phyloP scores from a whole-genome alignment of 2,113 vertebrate species.

The Burhinus oedicnemus region DNA sequence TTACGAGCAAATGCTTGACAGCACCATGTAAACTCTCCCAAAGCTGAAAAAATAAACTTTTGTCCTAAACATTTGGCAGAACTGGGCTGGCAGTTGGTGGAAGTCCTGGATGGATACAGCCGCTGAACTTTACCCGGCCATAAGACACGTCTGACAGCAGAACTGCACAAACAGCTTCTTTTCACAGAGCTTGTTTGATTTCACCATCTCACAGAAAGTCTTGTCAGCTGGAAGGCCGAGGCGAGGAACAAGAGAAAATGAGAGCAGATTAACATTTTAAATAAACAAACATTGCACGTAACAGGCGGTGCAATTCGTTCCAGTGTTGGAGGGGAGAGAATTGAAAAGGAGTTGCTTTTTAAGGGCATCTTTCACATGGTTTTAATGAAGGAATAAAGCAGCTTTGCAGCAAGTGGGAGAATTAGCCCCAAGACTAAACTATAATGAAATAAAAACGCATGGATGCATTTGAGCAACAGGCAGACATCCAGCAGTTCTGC shows the following conservation, averaged over 20 bases:
- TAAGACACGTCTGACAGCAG: slow-evolving; percentile 91
- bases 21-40: slow-evolving; percentile 58
- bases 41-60: slow-evolving; percentile 61
- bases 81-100: slow-evolving; percentile 36
- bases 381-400: slow-evolving; percentile 29
- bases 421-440: slow-evolving; percentile 26
- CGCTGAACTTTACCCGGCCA: slow-evolving; percentile 79
- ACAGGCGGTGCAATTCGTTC: background rate
- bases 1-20: background rate
- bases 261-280: slow-evolving; percentile 58
- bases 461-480: background rate
- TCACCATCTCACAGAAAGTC: slow-evolving; percentile 93
- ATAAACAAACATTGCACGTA: slow-evolving; percentile 30
- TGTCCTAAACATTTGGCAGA: slow-evolving; percentile 61
- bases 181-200: slow-evolving; percentile 90
- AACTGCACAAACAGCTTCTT: slow-evolving; percentile 92
- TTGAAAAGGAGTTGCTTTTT: background rate
- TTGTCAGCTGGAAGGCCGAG: slow-evolving; percentile 80
- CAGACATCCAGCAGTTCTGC: background rate
- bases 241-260: slow-evolving; percentile 33
- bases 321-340: background rate
- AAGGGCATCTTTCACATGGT: background rate
- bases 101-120: slow-evolving; percentile 36
- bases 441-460: background rate
- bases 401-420: slow-evolving; percentile 24